A percentile compares a stretch with the other conserved stretches of the same genome.
Evolutionary conservation across 2,888 invertebrate genomes (phyloP).

Genomic region (Bombylius major): DNA sequence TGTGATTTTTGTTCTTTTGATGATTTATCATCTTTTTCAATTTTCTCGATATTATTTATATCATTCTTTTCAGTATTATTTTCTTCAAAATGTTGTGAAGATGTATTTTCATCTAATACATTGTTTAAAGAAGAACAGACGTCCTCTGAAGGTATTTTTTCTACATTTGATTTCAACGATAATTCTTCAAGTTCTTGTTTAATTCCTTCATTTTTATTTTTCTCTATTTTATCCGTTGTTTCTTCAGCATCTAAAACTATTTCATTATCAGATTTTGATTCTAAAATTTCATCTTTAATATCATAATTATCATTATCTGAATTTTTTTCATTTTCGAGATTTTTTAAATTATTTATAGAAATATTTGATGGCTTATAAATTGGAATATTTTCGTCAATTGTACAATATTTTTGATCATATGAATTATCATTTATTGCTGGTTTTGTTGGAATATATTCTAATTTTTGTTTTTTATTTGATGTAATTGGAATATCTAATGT

Average conservation of each 20-base stretch:
- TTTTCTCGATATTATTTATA: not conserved
- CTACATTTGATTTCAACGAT: no score
- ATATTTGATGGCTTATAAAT: constrained; percentile 28
- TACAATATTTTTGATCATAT: constrained; percentile 12
- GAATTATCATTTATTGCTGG: constrained; percentile 30
- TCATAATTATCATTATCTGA: no score
- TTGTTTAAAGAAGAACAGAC: no score
- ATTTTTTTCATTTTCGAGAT: not conserved
- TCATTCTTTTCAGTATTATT: not conserved
- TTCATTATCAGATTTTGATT: not conserved
- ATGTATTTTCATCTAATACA: no score
- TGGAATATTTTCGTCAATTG: constrained; percentile 19
- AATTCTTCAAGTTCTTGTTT: no score
- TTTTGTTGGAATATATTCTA: constrained; percentile 35
- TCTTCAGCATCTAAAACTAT: not conserved
- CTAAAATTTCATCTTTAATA: no score
- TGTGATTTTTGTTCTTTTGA: not conserved
- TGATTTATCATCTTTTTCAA: not conserved
- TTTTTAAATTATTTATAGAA: not conserved
- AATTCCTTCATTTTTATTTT: no score
- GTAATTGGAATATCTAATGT: constrained; percentile 20
- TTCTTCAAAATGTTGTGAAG: not conserved
- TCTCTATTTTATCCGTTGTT: no score
- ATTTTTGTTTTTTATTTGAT: constrained; percentile 23
- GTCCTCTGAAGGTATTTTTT: no score